Base-by-base conservation (phyloP, 2,113 vertebrate genomes). In the Periophthalmodon schlosseri region DNA sequence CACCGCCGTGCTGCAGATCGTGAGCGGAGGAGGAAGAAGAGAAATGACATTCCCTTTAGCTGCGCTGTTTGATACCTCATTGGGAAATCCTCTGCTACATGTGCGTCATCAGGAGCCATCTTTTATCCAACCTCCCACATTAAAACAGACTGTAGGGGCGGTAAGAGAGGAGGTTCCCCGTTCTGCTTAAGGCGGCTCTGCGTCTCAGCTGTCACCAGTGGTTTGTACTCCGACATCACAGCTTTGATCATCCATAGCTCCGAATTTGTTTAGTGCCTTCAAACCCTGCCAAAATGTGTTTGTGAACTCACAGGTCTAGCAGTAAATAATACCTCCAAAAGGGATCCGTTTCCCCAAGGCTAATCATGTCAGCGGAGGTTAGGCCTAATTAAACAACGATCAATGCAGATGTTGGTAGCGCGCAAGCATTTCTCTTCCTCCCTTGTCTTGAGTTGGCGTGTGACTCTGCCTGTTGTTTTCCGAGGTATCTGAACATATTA, bases 61-160 rank as follows among this genome's bases (percentile, higher is more conserved):
- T 63, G 73, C 72, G 68, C 7, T 23, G 46, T 78, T 72, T 73
- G 72, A 67, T 83, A 78, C 47, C 50, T 78, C 72, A 67, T 68
- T 72, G 84, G 86, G 90, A 88, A 87, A 87, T 83, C 87, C 90
- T 88, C 80, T 56, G 73, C 78, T 80, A 73, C 49, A 28, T 80
- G 72, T 86, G 79, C 79, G 83, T 88, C 90, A 89, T 78, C 84
- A 69, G 69, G 44, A 84, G 71, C 74, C 69, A 54, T 76, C 78
- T 70, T 70, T 76, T 71, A 24, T 81, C 87, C 67, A 84, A 68
- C 86, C 81, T 88, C 88, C 87, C 86, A 89, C 86, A 69, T 80
- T 74, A 23, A 80, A 79, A 71, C 65, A 70, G 56, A 75, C 36
- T 74, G 63, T 68, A 50, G 23, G 67, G 57, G 75, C 70, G 49